Percentiles rank a stretch among this genome's conserved stretches.
These are phyloP conservation scores for Centropyge bicolor DNA, from an alignment of 2,797 vertebrate species.

Conservation along the genomic window DNA sequence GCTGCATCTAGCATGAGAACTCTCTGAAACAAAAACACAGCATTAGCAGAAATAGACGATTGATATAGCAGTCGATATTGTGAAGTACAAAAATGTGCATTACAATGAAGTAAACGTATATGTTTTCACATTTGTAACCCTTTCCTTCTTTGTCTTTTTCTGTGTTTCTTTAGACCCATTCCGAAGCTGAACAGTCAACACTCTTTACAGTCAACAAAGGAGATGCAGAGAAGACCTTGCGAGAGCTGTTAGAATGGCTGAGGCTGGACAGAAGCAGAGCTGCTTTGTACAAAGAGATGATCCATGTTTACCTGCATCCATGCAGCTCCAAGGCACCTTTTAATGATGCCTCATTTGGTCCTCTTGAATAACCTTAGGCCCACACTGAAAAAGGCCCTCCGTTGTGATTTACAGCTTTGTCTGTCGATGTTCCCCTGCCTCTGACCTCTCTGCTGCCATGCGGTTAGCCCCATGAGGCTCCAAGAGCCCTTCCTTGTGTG, in stretches of 20 bases:
- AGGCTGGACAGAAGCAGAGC: constrained; percentile 63
- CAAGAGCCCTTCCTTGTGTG: constrained; percentile 75
- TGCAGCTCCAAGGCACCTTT: constrained; percentile 75
- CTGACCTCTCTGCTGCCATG: constrained; percentile 80
- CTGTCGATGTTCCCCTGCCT: constrained; percentile 70
- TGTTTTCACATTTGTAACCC: constrained; percentile 46
- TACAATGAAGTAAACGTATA: neutral
- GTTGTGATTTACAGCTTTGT: constrained; percentile 69
- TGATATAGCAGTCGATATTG: no score
- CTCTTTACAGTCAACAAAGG: constrained; percentile 39
- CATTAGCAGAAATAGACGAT: no score
- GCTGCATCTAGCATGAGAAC: no score
- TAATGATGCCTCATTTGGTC: constrained; percentile 81
- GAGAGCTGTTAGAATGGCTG: constrained; percentile 72
- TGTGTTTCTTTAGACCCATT: constrained; percentile 69
- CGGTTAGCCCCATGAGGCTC: constrained; percentile 84
- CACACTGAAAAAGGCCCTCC: constrained; percentile 70
- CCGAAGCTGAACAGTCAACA: constrained; percentile 47
- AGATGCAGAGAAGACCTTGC: constrained; percentile 62
- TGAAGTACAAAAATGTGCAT: no score
- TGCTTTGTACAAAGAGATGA: constrained; percentile 61
- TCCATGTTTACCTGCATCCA: constrained; percentile 75
- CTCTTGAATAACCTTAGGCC: constrained; percentile 79
- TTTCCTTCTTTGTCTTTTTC: constrained; percentile 39
- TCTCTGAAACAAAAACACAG: no score